Evolutionary conservation across 2,113 vertebrate genomes (phyloP), one percentile per base, ranked within the genome.

Genomic region (Fukomys damarensis): DNA sequence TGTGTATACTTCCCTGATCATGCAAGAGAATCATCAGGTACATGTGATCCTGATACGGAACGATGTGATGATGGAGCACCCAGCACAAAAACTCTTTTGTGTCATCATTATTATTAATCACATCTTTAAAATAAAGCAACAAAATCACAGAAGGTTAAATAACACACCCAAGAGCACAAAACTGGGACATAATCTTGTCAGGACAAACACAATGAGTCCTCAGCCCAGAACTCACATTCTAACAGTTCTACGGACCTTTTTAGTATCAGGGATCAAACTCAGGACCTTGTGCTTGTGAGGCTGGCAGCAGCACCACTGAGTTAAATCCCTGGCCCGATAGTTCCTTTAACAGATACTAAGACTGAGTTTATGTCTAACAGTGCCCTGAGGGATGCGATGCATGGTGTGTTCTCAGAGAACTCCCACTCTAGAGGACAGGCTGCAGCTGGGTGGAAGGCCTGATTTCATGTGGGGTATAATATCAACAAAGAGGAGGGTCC

Each of bases 31-130:
- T 38, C 49, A 3, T 1, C 12, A 56, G 16, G 11, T 17, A 79
- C 16, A 19, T 28, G 58, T 1, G 16, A 26, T 13, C 52, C 77
- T 56, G 22, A 46, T 19, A 65, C 10, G 82, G 22, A 12, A 13
- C 0, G 3, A 35, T 9, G 2, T 32, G 22, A 30, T 12, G 2
- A 20, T 41, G 10, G 28, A 38, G 5, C 19, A 35, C 20, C 2
- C 16, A 70, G 26, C 32, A 32, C 41, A 89, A 30, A 93, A 76
- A 14, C 12, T 20, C 72, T 38, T 28, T 26, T 5, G 26, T 5
- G 8, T 6, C 0, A 11, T 72, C 22, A 30, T 4, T 52, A n/a
- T n/a, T 35, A 35, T 11, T 41, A 35, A 77, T 10, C 58, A 83
- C 24, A 49, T 43, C n/a, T 70, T 43, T 17, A 54, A 66, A 58